These are phyloP conservation scores for Marmota monax DNA, from an alignment of 2,113 vertebrate species.

Conservation along the genomic window DNA sequence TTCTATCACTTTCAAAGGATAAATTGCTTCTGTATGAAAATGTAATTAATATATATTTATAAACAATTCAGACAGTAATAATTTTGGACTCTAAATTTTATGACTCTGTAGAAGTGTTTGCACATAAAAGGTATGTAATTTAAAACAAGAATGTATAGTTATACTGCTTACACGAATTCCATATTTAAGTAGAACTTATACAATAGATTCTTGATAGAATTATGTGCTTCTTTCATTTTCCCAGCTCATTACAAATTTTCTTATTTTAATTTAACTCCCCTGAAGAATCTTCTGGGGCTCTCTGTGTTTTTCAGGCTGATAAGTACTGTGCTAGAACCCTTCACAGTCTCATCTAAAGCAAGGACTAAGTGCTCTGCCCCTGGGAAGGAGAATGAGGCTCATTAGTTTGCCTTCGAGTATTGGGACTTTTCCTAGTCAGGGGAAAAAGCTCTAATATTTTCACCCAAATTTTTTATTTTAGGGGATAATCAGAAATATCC, in stretches of 20 bases:
- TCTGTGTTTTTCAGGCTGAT: not conserved
- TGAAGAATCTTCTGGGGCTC: not conserved
- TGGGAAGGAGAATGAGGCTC: not conserved
- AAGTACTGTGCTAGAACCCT: not conserved
- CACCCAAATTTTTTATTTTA: not conserved
- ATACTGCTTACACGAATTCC: not conserved
- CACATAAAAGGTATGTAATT: not conserved
- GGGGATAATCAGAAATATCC: not conserved
- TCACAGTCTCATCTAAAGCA: not conserved
- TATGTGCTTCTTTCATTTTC: not conserved
- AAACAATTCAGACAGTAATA: not conserved
- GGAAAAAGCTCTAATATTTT: not conserved
- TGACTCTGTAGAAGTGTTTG: not conserved
- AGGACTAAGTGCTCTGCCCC: not conserved
- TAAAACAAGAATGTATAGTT: not conserved
- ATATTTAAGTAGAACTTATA: not conserved
- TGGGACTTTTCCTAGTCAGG: not conserved
- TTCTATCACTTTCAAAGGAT: not conserved
- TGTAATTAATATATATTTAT: not conserved
- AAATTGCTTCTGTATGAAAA: not conserved
- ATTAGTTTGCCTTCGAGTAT: not conserved
- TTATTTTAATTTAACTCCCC: not conserved
- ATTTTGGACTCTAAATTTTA: not conserved
- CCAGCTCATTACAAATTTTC: constrained; percentile 33
- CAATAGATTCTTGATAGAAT: constrained; percentile 12